Evolutionary conservation across 2,888 invertebrate species (phyloP).

Genomic region (Beris chalybata): DNA sequence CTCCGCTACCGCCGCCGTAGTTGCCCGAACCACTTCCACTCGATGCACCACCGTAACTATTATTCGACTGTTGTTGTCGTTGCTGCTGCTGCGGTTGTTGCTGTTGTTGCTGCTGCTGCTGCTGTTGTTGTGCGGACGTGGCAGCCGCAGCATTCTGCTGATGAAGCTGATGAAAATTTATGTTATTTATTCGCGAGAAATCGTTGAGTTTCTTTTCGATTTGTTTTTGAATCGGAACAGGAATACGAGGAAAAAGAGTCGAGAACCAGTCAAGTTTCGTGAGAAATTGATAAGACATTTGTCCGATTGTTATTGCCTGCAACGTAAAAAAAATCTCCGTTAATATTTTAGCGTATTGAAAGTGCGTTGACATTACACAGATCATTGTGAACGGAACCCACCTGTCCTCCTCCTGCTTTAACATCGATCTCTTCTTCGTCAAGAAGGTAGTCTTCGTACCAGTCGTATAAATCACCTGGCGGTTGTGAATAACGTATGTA

Average conservation of each 20-base stretch:
- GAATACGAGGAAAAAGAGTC: slow-evolving; percentile 96
- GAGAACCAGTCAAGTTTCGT: slow-evolving; percentile 98
- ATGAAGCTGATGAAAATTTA: slow-evolving; percentile 46
- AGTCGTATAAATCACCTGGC: slow-evolving; percentile 91
- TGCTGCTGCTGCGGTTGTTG: not conserved
- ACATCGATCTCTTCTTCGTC: slow-evolving; percentile 98
- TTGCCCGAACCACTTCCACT: slow-evolving; percentile 32
- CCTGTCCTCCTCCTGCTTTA: slow-evolving; percentile 95
- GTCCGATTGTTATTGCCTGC: slow-evolving; percentile 81
- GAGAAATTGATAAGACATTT: slow-evolving; percentile 88
- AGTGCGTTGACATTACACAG: slow-evolving; percentile 21
- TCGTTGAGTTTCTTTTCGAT: slow-evolving; percentile 76
- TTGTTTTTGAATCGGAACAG: slow-evolving; percentile 95
- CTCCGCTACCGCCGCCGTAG: slow-evolving; percentile 41
- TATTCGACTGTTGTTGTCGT: not conserved
- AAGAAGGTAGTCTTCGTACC: slow-evolving; percentile 95
- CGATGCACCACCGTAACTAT: slow-evolving; percentile 26
- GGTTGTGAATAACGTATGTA: slow-evolving; percentile 93
- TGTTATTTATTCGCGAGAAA: slow-evolving; percentile 60
- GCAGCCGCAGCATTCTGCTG: slow-evolving; percentile 12
- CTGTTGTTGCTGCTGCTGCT: not conserved
- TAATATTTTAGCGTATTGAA: slow-evolving; percentile 33
- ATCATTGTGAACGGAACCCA: slow-evolving; percentile 46
- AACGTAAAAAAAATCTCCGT: slow-evolving; percentile 39
- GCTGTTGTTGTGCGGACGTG: not conserved